Conservation (phyloP, 2,113 vertebrate species). For the Malurus alboscapulatus region DNA sequence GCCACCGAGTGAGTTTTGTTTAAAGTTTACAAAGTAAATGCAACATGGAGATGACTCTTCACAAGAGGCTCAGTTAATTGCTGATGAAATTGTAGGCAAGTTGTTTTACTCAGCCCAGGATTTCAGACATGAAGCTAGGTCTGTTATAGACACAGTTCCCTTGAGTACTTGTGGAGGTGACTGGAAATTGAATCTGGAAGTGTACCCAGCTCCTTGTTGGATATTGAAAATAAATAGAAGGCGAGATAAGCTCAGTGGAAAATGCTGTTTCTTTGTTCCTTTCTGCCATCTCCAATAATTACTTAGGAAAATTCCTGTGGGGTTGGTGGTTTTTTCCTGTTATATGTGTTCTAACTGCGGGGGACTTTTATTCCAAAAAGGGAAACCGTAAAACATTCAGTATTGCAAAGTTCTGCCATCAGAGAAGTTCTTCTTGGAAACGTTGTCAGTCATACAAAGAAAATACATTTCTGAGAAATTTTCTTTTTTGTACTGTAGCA, state of each 20-base stretch:
- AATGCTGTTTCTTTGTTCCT: neutral
- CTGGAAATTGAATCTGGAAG: neutral
- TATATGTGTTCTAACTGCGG: neutral
- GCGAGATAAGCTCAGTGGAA: neutral
- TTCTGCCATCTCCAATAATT: neutral
- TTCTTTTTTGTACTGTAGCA: neutral
- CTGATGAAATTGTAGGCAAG: neutral
- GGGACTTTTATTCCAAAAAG: neutral
- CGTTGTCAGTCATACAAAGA: neutral
- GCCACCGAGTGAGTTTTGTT: neutral
- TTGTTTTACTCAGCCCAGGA: neutral
- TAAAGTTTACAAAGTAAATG: neutral
- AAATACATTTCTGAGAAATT: neutral
- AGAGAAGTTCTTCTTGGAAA: neutral
- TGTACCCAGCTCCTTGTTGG: neutral
- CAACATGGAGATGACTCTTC: neutral
- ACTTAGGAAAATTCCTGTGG: neutral
- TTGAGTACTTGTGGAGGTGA: neutral
- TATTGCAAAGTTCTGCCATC: neutral
- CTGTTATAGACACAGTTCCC: neutral
- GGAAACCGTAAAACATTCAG: neutral
- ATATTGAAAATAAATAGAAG: neutral
- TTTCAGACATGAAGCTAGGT: neutral
- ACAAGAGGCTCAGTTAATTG: neutral
- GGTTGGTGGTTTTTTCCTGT: neutral